Conservation (phyloP, 1,140 invertebrate species). For the Euwallacea fornicatus region DNA sequence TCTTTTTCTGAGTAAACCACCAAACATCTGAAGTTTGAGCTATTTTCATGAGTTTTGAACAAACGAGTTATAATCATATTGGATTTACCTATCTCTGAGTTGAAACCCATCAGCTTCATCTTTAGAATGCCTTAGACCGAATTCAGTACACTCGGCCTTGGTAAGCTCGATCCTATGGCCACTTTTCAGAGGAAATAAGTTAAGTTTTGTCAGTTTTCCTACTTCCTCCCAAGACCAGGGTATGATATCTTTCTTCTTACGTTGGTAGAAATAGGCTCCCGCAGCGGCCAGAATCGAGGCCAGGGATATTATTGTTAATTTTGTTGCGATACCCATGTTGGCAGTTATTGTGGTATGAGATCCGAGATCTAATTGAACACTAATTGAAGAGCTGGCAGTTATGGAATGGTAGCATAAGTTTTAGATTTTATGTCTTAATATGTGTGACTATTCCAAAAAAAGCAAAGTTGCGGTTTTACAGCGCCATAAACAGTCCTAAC, state of each 20-base stretch:
- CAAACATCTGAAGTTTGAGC: conserved; percentile 45
- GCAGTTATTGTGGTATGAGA: no score
- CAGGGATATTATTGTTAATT: conserved; percentile 30
- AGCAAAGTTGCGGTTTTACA: no score
- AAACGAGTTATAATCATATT: neutral
- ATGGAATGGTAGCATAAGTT: no score
- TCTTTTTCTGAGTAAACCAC: conserved; percentile 47
- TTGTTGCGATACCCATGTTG: conserved; percentile 27
- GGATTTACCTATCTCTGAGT: conserved; percentile 45
- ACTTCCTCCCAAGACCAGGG: conserved; percentile 47
- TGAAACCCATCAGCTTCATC: conserved; percentile 41
- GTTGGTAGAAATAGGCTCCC: conserved; percentile 36
- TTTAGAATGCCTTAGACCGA: conserved; percentile 43
- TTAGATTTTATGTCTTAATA: no score
- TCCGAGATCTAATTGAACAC: no score
- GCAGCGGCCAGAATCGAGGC: conserved; percentile 23
- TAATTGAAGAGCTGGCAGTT: no score
- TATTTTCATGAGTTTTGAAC: conserved; percentile 8
- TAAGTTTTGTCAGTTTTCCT: conserved; percentile 45
- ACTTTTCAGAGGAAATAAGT: conserved; percentile 52
- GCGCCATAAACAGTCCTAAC: no score
- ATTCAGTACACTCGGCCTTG: conserved; percentile 45
- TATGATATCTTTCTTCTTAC: conserved; percentile 32
- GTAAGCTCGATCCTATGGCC: conserved; percentile 46
- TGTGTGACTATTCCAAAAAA: no score